These are phyloP conservation scores for Astyanax mexicanus DNA, from an alignment of 2,797 vertebrate species.

Conservation along the genomic window DNA sequence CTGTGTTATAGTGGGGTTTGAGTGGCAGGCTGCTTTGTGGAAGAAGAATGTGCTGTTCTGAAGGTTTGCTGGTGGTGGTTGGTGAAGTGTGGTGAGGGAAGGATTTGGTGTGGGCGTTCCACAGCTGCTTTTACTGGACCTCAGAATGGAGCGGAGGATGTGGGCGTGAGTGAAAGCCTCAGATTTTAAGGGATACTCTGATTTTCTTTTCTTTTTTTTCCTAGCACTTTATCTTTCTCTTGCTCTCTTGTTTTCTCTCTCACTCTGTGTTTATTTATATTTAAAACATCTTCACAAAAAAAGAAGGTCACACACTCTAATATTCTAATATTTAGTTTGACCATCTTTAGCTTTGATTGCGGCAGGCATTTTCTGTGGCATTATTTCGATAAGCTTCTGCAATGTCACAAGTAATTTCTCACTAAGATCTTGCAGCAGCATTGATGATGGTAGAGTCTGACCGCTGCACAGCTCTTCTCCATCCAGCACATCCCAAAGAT, in stretches of 20 bases:
- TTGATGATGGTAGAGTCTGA: too few relatives aligned
- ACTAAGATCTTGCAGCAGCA: too few relatives aligned
- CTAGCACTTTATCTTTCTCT: not conserved
- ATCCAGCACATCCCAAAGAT: too few relatives aligned
- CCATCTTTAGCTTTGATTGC: too few relatives aligned
- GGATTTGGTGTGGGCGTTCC: not conserved
- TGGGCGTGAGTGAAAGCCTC: not conserved
- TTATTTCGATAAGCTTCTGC: too few relatives aligned
- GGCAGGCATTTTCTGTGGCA: too few relatives aligned
- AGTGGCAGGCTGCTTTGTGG: not conserved
- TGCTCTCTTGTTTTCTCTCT: not conserved
- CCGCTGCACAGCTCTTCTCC: too few relatives aligned
- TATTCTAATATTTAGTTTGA: too few relatives aligned
- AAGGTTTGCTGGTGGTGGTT: not conserved
- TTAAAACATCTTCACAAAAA: too few relatives aligned
- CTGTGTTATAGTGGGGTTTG: not conserved
- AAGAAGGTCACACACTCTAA: too few relatives aligned
- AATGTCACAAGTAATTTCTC: too few relatives aligned
- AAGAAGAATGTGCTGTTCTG: not conserved
- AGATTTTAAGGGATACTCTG: not conserved
- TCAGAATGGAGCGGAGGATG: not conserved
- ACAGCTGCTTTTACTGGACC: not conserved
- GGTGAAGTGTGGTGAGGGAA: constrained; percentile 7
- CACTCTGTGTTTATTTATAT: too few relatives aligned
- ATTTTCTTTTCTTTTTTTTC: not conserved